These are phyloP conservation scores for Stenurella melanura DNA, from an alignment of 2,888 invertebrate species.

Conservation along the genomic window DNA sequence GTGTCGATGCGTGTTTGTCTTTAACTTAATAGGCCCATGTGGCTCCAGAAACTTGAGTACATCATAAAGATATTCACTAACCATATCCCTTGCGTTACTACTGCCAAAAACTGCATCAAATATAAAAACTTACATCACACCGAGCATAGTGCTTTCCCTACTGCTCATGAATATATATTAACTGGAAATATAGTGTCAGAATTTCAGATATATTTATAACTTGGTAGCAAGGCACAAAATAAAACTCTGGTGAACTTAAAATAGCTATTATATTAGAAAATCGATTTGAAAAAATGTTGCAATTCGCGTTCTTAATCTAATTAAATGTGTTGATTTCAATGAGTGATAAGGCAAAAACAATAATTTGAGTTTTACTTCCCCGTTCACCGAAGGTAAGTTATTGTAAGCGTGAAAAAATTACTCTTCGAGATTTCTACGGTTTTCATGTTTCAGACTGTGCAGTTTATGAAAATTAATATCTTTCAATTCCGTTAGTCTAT, in stretches of 20 bases:
- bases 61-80: slow-evolving; percentile 57
- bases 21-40: slow-evolving; percentile 62
- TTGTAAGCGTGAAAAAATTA: no score
- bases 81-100: slow-evolving; percentile 49
- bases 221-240: neutral
- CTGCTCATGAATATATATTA: slow-evolving; percentile 53
- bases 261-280: neutral
- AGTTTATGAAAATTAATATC: no score
- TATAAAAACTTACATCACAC: slow-evolving; percentile 49
- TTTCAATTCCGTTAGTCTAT: no score
- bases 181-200: slow-evolving; percentile 37
- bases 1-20: slow-evolving; percentile 48
- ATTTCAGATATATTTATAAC: slow-evolving; percentile 5
- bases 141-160: slow-evolving; percentile 38
- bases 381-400: no score
- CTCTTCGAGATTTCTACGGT: no score
- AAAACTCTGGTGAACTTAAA: neutral
- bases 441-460: no score
- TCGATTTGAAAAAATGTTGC: neutral
- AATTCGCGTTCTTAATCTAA: no score
- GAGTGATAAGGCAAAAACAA: no score
- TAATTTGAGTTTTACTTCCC: no score
- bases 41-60: slow-evolving; percentile 57
- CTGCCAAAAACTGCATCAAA: slow-evolving; percentile 59
- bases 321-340: no score